phyloP scores from a whole-genome alignment of 2,797 vertebrate species.

The Hoplostethus mediterraneus region DNA sequence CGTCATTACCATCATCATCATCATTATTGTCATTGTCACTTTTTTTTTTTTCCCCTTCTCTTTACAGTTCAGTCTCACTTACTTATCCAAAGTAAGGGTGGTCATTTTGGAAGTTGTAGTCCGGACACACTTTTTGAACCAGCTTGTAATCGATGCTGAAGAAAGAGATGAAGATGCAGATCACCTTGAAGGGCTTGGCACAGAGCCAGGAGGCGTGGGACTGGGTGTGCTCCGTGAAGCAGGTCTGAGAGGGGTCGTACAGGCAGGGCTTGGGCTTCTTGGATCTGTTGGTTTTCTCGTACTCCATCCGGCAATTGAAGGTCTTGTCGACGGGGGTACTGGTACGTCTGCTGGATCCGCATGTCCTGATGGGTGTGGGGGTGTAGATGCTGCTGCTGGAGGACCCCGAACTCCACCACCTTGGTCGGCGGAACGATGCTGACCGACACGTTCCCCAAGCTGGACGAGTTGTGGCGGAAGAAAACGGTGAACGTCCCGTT shows the following conservation, averaged over 20 bases:
- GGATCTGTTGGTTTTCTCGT: slow-evolving; percentile 96
- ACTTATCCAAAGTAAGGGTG: slow-evolving; percentile 93
- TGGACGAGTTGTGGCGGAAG: slow-evolving; percentile 98
- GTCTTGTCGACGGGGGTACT: slow-evolving; percentile 92
- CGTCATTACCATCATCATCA: slow-evolving; percentile 50
- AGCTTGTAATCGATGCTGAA: slow-evolving; percentile 98
- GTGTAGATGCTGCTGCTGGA: slow-evolving; percentile 84
- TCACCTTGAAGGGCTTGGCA: slow-evolving; percentile 98
- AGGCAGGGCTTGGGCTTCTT: slow-evolving; percentile 95
- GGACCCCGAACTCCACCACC: slow-evolving; percentile 93
- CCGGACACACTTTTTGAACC: slow-evolving; percentile 98
- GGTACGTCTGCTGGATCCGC: slow-evolving; percentile 85
- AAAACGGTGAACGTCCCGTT: slow-evolving; percentile 98
- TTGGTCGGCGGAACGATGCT: slow-evolving; percentile 97
- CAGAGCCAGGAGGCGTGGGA: slow-evolving; percentile 97
- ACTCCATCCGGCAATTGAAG: slow-evolving; percentile 97
- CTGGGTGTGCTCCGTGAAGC: slow-evolving; percentile 97
- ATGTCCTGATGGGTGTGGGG: slow-evolving; percentile 78
- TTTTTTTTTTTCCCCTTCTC: slow-evolving; percentile 10
- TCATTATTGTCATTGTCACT: slow-evolving; percentile 55
- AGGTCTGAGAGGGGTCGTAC: slow-evolving; percentile 95
- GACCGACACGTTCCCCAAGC: slow-evolving; percentile 95
- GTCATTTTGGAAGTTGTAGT: slow-evolving; percentile 98
- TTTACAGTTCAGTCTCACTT: slow-evolving; percentile 54
- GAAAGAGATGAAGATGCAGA: slow-evolving; percentile 99